Evolutionary conservation across 2,888 invertebrate species (phyloP).

Genomic region (Pristionchus fissidentatus): DNA sequence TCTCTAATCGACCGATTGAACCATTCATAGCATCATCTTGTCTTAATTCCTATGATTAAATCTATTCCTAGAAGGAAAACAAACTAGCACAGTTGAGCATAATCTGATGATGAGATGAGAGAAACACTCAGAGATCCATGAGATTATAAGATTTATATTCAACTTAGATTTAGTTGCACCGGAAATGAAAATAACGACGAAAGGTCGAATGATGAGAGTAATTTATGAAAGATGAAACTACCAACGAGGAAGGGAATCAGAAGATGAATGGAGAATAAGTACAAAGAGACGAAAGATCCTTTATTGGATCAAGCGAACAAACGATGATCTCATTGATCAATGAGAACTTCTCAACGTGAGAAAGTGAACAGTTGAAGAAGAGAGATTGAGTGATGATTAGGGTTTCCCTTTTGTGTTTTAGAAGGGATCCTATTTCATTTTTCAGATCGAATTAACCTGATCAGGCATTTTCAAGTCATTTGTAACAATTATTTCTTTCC

Average conservation of each 20-base stretch:
- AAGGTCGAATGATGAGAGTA: neutral
- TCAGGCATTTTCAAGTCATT: too few species aligned
- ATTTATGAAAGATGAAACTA: neutral
- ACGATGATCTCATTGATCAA: too few species aligned
- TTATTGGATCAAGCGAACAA: too few species aligned
- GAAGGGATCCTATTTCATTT: too few species aligned
- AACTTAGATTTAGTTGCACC: neutral
- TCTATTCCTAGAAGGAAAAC: neutral
- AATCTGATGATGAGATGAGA: conserved; percentile 12
- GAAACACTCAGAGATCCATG: conserved; percentile 9
- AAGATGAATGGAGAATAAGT: neutral
- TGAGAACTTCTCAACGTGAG: too few species aligned
- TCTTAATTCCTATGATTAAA: neutral
- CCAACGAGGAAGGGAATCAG: neutral
- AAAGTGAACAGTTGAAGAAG: too few species aligned
- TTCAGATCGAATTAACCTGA: too few species aligned
- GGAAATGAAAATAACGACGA: neutral
- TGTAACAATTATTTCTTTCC: too few species aligned
- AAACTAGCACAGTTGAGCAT: neutral
- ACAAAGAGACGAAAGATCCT: neutral
- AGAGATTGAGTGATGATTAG: too few species aligned
- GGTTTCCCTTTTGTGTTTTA: too few species aligned
- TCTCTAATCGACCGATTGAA: neutral
- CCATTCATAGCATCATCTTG: neutral
- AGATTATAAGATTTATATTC: neutral